phyloP scores from a whole-genome alignment of 1,140 invertebrate species.

The Tribolium madens region DNA sequence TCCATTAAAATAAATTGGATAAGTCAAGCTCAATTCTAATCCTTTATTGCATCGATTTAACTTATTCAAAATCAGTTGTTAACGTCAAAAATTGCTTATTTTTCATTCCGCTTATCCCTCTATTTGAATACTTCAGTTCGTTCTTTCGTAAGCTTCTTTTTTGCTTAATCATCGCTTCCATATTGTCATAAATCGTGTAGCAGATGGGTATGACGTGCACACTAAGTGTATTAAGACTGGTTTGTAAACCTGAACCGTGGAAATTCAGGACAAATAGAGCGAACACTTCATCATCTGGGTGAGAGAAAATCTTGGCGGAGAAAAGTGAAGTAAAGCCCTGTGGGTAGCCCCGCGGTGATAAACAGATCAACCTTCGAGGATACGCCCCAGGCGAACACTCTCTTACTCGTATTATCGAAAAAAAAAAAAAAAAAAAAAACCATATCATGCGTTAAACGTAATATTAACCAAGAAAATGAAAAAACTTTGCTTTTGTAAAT shows the following conservation, averaged over 20 bases:
- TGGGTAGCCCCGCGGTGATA: conserved; percentile 32
- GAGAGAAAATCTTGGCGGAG: conserved; percentile 18
- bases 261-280: conserved; percentile 28
- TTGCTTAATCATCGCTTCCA: conserved; percentile 17
- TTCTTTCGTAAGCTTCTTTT: conserved; percentile 8
- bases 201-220: conserved; percentile 26
- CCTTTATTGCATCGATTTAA: not conserved
- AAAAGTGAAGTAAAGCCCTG: conserved; percentile 37
- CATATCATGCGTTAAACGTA: not conserved
- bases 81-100: not conserved
- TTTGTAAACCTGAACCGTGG: conserved; percentile 35
- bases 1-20: not conserved
- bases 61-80: not conserved
- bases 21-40: not conserved
- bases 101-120: not conserved
- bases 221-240: conserved; percentile 19
- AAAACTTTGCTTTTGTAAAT: not conserved
- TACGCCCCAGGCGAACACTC: conserved; percentile 16
- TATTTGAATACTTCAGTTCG: not conserved
- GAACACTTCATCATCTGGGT: conserved; percentile 9
- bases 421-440: conserved; percentile 6
- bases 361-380: conserved; percentile 32
- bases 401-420: not conserved
- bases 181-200: conserved; percentile 21
- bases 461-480: conserved; percentile 1